phyloP scores from a whole-genome alignment of 2,888 invertebrate genomes.

The Trissoscelio sp. region DNA sequence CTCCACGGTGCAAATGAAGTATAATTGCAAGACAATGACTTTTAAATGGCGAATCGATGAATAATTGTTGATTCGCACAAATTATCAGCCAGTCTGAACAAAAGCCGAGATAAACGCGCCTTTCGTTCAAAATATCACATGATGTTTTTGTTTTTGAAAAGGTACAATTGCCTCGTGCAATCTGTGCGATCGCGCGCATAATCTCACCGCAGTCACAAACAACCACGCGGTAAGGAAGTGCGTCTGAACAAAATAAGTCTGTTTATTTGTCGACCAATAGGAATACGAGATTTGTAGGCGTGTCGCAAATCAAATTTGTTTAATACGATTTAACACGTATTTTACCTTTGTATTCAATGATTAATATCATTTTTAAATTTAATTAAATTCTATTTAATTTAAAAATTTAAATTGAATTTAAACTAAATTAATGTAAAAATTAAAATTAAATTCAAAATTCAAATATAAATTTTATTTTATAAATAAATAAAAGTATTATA shows the following conservation, averaged over 20 bases:
- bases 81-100: conserved; percentile 16
- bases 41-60: conserved; percentile 8
- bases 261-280: conserved; percentile 22
- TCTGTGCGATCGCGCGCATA: conserved; percentile 7
- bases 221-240: not conserved
- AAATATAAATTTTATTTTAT: not conserved
- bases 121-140: conserved; percentile 41
- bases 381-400: too few species aligned
- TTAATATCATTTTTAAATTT: too few species aligned
- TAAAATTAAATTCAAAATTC: too few species aligned
- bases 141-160: conserved; percentile 45
- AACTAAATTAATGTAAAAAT: too few species aligned
- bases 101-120: conserved; percentile 15
- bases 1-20: too few species aligned
- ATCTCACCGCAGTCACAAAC: conserved; percentile 14
- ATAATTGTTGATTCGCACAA: conserved; percentile 9
- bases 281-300: conserved; percentile 8
- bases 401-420: too few species aligned
- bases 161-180: conserved; percentile 39
- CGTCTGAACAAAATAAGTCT: conserved; percentile 20
- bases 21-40: conserved; percentile 10
- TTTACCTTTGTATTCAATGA: too few species aligned
- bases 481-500: too few species aligned
- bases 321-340: too few species aligned
- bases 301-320: conserved; percentile 20